A percentile compares a stretch with the other conserved stretches of the same genome.
Evolutionary conservation across 2,113 vertebrate species (phyloP).

Genomic region (Chloropsis cyanopogon): DNA sequence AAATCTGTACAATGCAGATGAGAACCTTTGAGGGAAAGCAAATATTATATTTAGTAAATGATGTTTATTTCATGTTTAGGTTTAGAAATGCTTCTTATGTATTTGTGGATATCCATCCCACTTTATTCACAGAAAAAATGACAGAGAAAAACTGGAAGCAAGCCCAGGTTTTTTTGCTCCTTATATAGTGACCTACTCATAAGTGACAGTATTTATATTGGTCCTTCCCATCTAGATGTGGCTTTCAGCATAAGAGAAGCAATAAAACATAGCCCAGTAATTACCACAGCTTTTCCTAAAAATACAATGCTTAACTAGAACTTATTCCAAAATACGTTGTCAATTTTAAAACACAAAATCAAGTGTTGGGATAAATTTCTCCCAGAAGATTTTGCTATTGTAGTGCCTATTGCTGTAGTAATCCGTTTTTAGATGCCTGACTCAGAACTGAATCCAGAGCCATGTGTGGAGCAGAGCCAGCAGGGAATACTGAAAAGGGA

Average conservation of each 20-base stretch:
- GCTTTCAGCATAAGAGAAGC: neutral
- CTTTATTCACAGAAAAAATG: neutral
- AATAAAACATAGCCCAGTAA: constrained; percentile 6
- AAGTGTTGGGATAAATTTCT: neutral
- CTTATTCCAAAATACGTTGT: neutral
- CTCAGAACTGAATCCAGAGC: neutral
- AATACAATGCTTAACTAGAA: neutral
- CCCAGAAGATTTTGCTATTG: neutral
- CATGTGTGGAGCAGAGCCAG: neutral
- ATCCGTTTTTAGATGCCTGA: constrained; percentile 6
- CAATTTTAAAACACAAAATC: neutral
- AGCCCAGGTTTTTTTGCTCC: neutral
- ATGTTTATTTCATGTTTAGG: neutral
- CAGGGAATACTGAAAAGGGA: neutral
- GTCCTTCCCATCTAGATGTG: neutral
- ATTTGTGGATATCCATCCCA: neutral
- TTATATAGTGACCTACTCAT: neutral
- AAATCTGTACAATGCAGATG: neutral
- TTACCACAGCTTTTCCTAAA: neutral
- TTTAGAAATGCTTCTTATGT: neutral
- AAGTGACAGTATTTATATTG: constrained; percentile 9
- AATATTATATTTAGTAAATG: neutral
- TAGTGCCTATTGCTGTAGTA: neutral
- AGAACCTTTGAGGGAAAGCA: neutral
- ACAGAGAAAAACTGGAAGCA: neutral